A percentile compares a stretch with the other conserved stretches of the same genome.
Conservation (phyloP, 1,140 invertebrate genomes). For the Paralvinella palmiformis region DNA sequence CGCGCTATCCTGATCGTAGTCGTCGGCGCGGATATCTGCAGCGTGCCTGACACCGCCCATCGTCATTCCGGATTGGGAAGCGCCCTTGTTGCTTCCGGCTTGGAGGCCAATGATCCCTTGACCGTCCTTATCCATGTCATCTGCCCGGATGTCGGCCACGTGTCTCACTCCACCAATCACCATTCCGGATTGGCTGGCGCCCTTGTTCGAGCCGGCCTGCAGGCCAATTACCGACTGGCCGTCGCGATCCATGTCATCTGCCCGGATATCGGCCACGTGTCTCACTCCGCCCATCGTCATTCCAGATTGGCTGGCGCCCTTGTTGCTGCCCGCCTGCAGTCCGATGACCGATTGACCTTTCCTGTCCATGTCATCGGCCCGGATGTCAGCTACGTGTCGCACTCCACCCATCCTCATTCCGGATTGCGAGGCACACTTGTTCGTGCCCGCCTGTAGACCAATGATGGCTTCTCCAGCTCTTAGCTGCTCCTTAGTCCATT, state of each 20-base stretch:
- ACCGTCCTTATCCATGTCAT: slow-evolving; percentile 52
- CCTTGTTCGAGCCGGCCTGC: slow-evolving; percentile 89
- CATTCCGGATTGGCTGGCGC: slow-evolving; percentile 84
- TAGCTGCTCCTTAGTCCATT: slow-evolving; percentile 74
- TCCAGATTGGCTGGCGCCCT: slow-evolving; percentile 55
- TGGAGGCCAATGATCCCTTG: slow-evolving; percentile 87
- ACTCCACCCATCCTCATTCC: too few relatives aligned
- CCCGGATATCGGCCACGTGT: slow-evolving; percentile 29
- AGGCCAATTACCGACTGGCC: slow-evolving; percentile 84
- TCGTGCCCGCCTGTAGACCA: slow-evolving; percentile 5
- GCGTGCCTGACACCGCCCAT: slow-evolving; percentile 64
- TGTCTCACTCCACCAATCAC: slow-evolving; percentile 80
- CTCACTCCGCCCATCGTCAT: slow-evolving; percentile 62
- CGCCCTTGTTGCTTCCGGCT: slow-evolving; percentile 52
- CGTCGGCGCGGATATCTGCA: slow-evolving; percentile 61
- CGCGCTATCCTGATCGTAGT: slow-evolving; percentile 81
- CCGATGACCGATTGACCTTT: not conserved
- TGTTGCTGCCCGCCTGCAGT: slow-evolving; percentile 87
- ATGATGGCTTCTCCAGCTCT: slow-evolving; percentile 75
- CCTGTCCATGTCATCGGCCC: not conserved
- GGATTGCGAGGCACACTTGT: too few relatives aligned
- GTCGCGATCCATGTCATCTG: slow-evolving; percentile 34
- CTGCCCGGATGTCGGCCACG: slow-evolving; percentile 42
- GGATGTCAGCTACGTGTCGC: too few relatives aligned
- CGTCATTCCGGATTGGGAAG: slow-evolving; percentile 64